Evolutionary conservation across 2,888 invertebrate genomes (phyloP).

Genomic region (Catocala nupta): DNA sequence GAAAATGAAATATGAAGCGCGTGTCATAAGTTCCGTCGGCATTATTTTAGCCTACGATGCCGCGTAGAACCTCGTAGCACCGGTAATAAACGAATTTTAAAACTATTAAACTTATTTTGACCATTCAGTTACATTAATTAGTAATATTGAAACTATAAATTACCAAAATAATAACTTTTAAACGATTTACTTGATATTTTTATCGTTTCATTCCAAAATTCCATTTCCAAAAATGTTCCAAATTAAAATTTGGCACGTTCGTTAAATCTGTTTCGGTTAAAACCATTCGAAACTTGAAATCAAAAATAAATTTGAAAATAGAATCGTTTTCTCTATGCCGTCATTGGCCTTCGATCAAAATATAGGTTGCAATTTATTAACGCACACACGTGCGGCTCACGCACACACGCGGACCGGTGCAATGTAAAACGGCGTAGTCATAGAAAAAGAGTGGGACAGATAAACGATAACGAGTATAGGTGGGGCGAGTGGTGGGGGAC

Average conservation of each 20-base stretch:
- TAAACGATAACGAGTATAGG: conserved; percentile 77
- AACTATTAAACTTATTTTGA: conserved; percentile 20
- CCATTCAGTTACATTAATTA: neutral
- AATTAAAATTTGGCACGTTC: conserved; percentile 17
- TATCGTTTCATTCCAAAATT: conserved; percentile 20
- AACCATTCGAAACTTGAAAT: conserved; percentile 17
- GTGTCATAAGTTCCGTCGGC: conserved; percentile 76
- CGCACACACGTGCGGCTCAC: conserved; percentile 69
- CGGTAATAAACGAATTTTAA: conserved; percentile 30
- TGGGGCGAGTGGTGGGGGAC: conserved; percentile 76
- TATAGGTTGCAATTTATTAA: conserved; percentile 85
- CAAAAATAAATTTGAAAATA: conserved; percentile 46
- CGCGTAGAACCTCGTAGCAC: conserved; percentile 62
- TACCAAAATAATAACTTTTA: neutral
- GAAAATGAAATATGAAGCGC: conserved; percentile 35
- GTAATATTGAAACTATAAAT: neutral
- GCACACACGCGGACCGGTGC: conserved; percentile 64
- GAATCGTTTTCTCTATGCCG: conserved; percentile 63
- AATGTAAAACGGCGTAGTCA: conserved; percentile 68
- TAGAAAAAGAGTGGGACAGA: conserved; percentile 87
- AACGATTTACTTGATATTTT: conserved; percentile 4
- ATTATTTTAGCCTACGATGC: conserved; percentile 82
- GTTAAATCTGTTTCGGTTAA: neutral
- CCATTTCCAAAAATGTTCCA: conserved; percentile 34
- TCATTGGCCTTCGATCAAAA: conserved; percentile 85